Conservation (phyloP, 2,888 invertebrate species). For the Serripes groenlandicus region DNA sequence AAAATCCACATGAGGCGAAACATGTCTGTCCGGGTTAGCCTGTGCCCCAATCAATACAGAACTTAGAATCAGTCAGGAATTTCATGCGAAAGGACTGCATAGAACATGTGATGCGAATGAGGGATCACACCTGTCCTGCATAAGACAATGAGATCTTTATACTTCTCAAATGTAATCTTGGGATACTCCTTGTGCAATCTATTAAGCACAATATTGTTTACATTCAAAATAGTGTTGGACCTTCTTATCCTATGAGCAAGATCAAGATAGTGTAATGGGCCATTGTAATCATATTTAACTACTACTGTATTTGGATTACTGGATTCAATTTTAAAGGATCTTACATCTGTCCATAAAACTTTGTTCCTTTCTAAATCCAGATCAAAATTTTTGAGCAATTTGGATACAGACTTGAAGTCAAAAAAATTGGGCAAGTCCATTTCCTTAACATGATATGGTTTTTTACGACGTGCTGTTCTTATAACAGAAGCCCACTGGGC, state of each 20-base stretch:
- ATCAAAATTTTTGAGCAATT: constrained; percentile 38
- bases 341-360: constrained; percentile 26
- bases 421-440: constrained; percentile 37
- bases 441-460: constrained; percentile 45
- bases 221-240: neutral
- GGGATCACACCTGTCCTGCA: constrained; percentile 27
- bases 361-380: constrained; percentile 34
- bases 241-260: neutral
- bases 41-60: too few relatives aligned
- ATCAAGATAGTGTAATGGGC: neutral
- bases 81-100: neutral
- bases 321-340: constrained; percentile 10
- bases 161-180: constrained; percentile 20
- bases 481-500: constrained; percentile 52
- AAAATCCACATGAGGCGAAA: too few relatives aligned
- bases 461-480: constrained; percentile 20
- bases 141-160: constrained; percentile 20
- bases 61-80: too few relatives aligned
- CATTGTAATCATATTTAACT: constrained; percentile 37
- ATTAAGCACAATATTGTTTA: neutral
- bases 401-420: constrained; percentile 38
- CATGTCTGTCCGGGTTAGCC: too few relatives aligned
- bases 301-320: constrained; percentile 22
- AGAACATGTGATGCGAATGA: constrained; percentile 20
- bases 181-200: constrained; percentile 13